A percentile compares a stretch with the other conserved stretches of the same genome.
Evolutionary conservation across 2,888 invertebrate genomes (phyloP).

Genomic region (Tachystola acroxantha): DNA sequence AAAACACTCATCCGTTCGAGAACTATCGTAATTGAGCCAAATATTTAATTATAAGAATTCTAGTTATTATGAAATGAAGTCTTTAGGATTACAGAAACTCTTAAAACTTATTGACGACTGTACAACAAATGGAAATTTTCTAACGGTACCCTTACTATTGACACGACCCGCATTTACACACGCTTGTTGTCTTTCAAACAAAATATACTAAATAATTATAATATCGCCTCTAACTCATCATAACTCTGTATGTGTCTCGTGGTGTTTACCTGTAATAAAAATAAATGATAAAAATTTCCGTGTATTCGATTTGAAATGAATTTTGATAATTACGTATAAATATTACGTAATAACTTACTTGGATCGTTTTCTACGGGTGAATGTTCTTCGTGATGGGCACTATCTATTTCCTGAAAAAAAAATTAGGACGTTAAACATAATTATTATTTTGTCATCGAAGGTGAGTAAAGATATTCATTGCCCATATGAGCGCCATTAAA

Average conservation of each 20-base stretch:
- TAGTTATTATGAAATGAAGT: too few species aligned
- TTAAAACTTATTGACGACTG: too few species aligned
- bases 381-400: constrained; percentile 27
- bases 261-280: constrained; percentile 41
- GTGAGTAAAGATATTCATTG: too few species aligned
- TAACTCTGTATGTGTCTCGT: constrained; percentile 58
- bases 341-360: constrained; percentile 30
- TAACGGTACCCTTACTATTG: background rate
- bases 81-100: too few species aligned
- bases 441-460: too few species aligned
- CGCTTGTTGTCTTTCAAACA: constrained; percentile 19
- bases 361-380: constrained; percentile 20
- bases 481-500: too few species aligned
- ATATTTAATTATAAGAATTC: too few species aligned
- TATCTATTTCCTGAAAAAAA: constrained; percentile 49
- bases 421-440: constrained; percentile 4
- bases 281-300: background rate
- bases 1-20: too few species aligned
- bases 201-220: constrained; percentile 21
- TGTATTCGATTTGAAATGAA: background rate
- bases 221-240: constrained; percentile 43
- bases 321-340: background rate
- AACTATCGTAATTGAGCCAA: too few species aligned
- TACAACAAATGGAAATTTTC: background rate
- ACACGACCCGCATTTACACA: constrained; percentile 6